phyloP scores from a whole-genome alignment of 2,797 vertebrate species.

The Sarcophilus harrisii region DNA sequence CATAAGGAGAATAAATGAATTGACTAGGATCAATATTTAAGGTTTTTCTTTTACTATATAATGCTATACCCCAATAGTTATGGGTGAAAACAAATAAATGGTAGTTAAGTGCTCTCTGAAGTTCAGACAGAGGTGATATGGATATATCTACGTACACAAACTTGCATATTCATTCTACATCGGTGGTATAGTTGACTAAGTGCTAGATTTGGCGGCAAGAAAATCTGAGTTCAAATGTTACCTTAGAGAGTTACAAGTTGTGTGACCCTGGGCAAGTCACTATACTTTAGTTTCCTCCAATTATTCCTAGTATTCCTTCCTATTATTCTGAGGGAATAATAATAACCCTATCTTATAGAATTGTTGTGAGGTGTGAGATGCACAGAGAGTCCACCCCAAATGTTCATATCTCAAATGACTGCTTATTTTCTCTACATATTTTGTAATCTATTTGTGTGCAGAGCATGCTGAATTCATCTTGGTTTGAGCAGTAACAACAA shows the following conservation, averaged over 20 bases:
- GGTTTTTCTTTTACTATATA: not conserved
- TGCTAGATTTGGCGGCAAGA: not conserved
- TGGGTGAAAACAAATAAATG: not conserved
- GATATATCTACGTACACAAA: not conserved
- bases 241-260: not conserved
- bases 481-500: no score
- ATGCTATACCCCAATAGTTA: not conserved
- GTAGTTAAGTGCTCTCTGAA: not conserved
- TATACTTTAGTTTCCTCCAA: no score
- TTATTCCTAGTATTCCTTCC: no score
- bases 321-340: not conserved
- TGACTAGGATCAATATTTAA: not conserved
- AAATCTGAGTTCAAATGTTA: not conserved
- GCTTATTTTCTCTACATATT: not conserved
- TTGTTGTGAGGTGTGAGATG: not conserved
- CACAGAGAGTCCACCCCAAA: no score
- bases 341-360: not conserved
- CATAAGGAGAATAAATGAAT: not conserved
- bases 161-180: not conserved
- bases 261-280: not conserved
- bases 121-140: not conserved
- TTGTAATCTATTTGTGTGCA: not conserved
- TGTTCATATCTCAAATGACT: not conserved
- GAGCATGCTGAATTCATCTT: no score
- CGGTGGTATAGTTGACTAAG: not conserved